Evolutionary conservation across 2,888 invertebrate genomes (phyloP), one percentile per base, ranked within the genome.

Genomic region (Cinara cedri): DNA sequence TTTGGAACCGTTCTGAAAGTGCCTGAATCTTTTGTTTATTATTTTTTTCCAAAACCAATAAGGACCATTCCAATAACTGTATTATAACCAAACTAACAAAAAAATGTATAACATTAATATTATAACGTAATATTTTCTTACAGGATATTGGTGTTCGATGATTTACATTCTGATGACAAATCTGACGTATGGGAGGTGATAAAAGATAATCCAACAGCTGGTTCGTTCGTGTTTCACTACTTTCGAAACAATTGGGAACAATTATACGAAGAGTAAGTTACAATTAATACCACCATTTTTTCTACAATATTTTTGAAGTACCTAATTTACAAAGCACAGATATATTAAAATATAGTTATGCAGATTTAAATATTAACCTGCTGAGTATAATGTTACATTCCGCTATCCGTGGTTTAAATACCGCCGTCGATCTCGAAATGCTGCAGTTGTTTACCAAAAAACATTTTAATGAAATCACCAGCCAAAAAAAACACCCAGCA

Each of bases 171-270:
- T 1, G 68, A 70, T 19, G 78, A 78, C 19, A 24, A 42, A 16
- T 3, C 1, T 1, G 78, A 68, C 46, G 10, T 78, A 13, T 78
- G 78, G 78, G 19, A 62, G 60, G 49, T 70, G 14, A 34, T 78
- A 13, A 21, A 34, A 34, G 49, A 78, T 16, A 62, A 78, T 10
- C 78, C 78, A n/a, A 51, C 42, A 8, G 46, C 42, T 1, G 60
- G 78, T 0, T 42, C 70, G 9, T 60, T 42, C 16, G 49, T 49
- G 21, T 78, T 78, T 42, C 19, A 78, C 9, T 78, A 21, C 51
- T 21, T 78, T 13, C 49, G 78, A 3, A 78, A 70, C 49, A 78
- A 78, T 49, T 78, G 78, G 78, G 78, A 78, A 16, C 57, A 60
- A 21, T 13, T 78, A 21, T 24, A 42, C 51, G 8, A 70, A 62